Percentiles rank a stretch among this genome's conserved stretches.
These are phyloP conservation scores for Eupithecia pulchellata DNA, from an alignment of 2,888 invertebrate species.

Conservation along the genomic window DNA sequence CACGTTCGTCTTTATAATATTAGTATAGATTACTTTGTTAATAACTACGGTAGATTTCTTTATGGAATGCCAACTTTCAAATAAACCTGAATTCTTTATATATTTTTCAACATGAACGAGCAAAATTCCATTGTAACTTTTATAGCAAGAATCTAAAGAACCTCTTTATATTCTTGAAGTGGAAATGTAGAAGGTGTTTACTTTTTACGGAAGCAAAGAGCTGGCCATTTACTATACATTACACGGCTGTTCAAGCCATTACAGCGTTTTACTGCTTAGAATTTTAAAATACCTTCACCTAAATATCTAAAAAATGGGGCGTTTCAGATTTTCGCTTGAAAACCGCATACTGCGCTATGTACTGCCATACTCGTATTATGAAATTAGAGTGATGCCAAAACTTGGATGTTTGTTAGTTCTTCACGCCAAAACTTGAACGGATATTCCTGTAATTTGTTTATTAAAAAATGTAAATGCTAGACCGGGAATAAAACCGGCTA, in stretches of 20 bases:
- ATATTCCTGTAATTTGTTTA: no score
- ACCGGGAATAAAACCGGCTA: no score
- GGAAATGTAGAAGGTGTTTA: slow-evolving; percentile 9
- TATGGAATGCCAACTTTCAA: not conserved
- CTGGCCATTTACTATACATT: slow-evolving; percentile 4
- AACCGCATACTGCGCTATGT: not conserved
- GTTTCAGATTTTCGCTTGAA: not conserved
- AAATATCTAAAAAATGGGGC: not conserved
- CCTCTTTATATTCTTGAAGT: slow-evolving; percentile 10
- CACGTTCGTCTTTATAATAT: no score
- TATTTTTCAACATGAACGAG: not conserved
- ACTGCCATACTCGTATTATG: not conserved
- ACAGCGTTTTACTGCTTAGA: slow-evolving; percentile 5
- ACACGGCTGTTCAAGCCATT: slow-evolving; percentile 6
- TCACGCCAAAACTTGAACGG: no score
- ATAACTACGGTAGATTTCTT: not conserved
- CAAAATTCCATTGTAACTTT: not conserved
- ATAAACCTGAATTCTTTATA: not conserved
- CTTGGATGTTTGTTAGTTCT: no score
- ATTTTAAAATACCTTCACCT: not conserved
- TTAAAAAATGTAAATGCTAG: no score
- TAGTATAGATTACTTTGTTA: no score
- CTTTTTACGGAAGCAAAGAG: slow-evolving; percentile 5
- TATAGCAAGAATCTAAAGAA: not conserved
- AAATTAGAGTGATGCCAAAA: no score